Percentiles rank a stretch among this genome's conserved stretches.
These are phyloP conservation scores for Eumacrocentrus americanus DNA, from an alignment of 2,888 invertebrate genomes.

Conservation along the genomic window DNA sequence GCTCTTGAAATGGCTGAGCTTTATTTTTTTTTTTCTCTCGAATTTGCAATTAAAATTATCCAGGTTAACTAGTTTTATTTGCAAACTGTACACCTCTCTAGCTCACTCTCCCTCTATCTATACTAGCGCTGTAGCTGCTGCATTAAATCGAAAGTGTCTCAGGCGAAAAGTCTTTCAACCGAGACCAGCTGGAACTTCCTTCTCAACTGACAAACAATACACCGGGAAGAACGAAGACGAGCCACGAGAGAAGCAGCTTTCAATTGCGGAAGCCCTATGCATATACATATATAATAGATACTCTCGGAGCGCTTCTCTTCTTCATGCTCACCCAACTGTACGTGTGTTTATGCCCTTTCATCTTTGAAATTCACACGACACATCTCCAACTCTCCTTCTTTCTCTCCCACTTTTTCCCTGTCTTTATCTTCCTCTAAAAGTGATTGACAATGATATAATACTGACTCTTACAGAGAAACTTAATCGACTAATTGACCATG, in stretches of 20 bases:
- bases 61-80: slow-evolving; percentile 16
- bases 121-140: neutral
- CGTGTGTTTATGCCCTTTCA: neutral
- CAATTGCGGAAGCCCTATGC: slow-evolving; percentile 9
- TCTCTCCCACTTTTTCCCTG: neutral
- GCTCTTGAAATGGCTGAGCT: neutral
- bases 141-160: slow-evolving; percentile 20
- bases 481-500: slow-evolving; percentile 14
- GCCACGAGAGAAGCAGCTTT: slow-evolving; percentile 1
- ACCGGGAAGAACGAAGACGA: slow-evolving; percentile 3
- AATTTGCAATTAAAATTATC: slow-evolving; percentile 18
- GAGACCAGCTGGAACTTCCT: slow-evolving; percentile 15
- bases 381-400: neutral
- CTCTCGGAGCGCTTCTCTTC: neutral
- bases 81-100: neutral
- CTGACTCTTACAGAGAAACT: neutral
- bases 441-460: slow-evolving; percentile 9
- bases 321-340: slow-evolving; percentile 8
- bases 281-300: neutral
- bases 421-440: neutral
- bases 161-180: slow-evolving; percentile 22
- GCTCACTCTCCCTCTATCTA: neutral
- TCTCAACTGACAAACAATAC: slow-evolving; percentile 22
- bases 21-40: neutral
- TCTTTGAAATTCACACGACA: neutral